Evolutionary conservation across 2,888 invertebrate genomes (phyloP).

Genomic region (Trichopoda pennipes): DNA sequence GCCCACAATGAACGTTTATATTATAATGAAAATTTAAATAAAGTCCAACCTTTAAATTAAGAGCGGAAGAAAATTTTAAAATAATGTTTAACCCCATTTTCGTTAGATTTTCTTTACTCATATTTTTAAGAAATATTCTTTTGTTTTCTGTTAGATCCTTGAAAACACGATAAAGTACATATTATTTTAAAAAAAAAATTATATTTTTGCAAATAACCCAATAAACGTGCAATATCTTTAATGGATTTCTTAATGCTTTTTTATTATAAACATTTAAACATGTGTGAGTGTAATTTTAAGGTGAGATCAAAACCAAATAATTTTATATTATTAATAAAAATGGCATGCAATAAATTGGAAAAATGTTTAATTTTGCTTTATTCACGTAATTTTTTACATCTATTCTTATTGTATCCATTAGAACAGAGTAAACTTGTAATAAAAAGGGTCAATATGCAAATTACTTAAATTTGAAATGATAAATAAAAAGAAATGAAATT

Average conservation of each 20-base stretch:
- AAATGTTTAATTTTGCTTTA: conserved; percentile 10
- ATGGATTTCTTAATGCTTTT: conserved; percentile 44
- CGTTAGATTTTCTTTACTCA: neutral
- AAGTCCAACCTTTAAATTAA: no score
- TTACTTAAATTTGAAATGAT: conserved; percentile 24
- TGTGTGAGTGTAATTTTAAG: conserved; percentile 34
- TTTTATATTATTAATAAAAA: conserved; percentile 60
- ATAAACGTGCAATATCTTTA: conserved; percentile 45
- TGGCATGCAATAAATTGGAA: conserved; percentile 51
- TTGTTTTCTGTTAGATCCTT: neutral
- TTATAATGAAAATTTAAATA: no score
- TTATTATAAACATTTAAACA: conserved; percentile 4
- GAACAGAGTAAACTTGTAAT: neutral
- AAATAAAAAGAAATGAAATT: neutral
- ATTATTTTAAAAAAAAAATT: no score
- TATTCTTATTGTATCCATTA: neutral
- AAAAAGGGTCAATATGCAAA: conserved; percentile 47
- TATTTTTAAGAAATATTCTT: neutral
- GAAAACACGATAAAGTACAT: neutral
- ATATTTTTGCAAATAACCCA: no score
- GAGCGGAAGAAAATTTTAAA: no score
- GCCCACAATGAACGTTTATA: no score
- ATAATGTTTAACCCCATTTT: neutral
- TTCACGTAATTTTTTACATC: neutral
- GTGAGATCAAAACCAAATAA: conserved; percentile 50